These are phyloP conservation scores for Paracyclopina nana DNA, from an alignment of 1,140 invertebrate genomes.

Conservation along the genomic window DNA sequence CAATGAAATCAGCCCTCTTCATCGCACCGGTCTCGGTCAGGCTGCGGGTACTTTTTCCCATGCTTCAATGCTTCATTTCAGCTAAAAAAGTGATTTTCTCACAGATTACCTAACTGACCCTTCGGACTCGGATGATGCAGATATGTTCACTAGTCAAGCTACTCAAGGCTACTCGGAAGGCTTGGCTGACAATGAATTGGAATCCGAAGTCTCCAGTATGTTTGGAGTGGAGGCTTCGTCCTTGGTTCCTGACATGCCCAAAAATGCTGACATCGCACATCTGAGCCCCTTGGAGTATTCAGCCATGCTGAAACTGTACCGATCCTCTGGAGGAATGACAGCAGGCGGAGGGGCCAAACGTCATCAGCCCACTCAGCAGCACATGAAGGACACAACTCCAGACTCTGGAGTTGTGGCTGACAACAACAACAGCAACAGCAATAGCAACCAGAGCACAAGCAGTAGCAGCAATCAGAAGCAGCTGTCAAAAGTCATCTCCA, in stretches of 20 bases:
- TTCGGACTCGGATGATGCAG: background rate
- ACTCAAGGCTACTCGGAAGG: background rate
- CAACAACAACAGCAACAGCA: background rate
- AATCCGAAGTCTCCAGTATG: slow-evolving; percentile 2
- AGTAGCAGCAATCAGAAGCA: background rate
- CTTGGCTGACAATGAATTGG: background rate
- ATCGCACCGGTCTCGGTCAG: background rate
- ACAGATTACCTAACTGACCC: background rate
- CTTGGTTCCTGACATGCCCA: background rate
- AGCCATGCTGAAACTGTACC: background rate
- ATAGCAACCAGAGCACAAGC: background rate
- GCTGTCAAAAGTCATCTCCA: background rate
- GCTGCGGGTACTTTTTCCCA: background rate
- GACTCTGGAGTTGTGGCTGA: background rate
- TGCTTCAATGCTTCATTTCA: too few relatives aligned
- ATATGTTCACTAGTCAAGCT: background rate
- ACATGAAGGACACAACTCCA: background rate
- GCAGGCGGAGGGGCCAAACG: too few relatives aligned
- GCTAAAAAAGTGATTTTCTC: too few relatives aligned
- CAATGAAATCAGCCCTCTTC: background rate
- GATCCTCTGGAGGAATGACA: too few relatives aligned
- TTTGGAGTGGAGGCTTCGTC: background rate
- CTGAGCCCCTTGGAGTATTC: background rate
- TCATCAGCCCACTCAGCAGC: background rate
- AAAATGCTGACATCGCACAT: background rate